Evolutionary conservation across 2,888 invertebrate species (phyloP).

Genomic region (Timema podura): DNA sequence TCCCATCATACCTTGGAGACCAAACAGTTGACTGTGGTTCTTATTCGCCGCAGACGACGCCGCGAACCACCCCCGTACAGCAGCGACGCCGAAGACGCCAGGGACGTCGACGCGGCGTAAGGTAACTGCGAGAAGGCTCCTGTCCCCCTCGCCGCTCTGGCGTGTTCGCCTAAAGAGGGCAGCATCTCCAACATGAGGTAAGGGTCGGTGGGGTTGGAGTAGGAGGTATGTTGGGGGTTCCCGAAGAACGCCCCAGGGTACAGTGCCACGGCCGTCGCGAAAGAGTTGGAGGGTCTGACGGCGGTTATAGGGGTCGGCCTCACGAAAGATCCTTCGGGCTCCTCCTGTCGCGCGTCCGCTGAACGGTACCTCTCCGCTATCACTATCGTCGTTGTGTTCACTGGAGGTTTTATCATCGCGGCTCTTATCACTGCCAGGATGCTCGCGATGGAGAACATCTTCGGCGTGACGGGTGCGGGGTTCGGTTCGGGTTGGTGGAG

Average conservation of each 20-base stretch:
- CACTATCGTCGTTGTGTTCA: too few species aligned
- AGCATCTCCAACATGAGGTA: constrained; percentile 21
- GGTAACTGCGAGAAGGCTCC: constrained; percentile 8
- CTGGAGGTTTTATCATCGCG: not conserved
- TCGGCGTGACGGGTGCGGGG: too few species aligned
- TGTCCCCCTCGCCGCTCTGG: not conserved
- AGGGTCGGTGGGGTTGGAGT: constrained; percentile 2
- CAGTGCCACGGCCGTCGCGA: constrained; percentile 17
- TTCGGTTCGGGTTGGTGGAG: too few species aligned
- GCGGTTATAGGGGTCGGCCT: constrained; percentile 19
- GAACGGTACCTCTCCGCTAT: too few species aligned
- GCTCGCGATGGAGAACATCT: constrained; percentile 51
- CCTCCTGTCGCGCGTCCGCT: too few species aligned
- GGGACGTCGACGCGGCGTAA: constrained; percentile 19
- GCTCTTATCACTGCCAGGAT: constrained; percentile 43
- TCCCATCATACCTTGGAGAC: constrained; percentile 55
- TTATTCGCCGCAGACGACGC: constrained; percentile 36
- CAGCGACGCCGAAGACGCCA: constrained; percentile 34
- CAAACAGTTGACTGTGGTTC: constrained; percentile 52
- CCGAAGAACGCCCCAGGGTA: constrained; percentile 12
- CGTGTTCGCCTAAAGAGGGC: constrained; percentile 7
- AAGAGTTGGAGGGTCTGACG: constrained; percentile 10
- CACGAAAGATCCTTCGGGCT: constrained; percentile 7
- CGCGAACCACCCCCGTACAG: constrained; percentile 40
- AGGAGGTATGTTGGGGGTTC: not conserved